Evolutionary conservation across 1,140 invertebrate genomes (phyloP).

Genomic region (Euura saliciscinereae): DNA sequence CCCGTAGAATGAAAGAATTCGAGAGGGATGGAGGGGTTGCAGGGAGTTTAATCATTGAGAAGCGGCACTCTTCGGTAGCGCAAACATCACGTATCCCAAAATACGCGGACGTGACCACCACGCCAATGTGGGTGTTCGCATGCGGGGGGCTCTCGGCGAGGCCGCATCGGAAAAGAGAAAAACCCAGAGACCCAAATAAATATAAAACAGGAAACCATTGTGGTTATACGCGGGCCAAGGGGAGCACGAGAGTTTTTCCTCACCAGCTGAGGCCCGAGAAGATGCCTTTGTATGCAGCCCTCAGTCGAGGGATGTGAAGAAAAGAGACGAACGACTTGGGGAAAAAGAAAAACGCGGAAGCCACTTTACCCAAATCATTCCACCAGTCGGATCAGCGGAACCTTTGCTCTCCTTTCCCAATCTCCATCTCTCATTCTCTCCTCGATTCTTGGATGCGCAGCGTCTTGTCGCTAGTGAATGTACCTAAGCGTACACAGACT

Average conservation of each 20-base stretch:
- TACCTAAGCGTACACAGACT: neutral
- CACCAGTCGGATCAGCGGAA: conserved; percentile 1
- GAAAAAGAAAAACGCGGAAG: conserved; percentile 9
- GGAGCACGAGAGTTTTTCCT: neutral
- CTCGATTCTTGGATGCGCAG: neutral
- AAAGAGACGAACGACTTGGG: conserved; percentile 13
- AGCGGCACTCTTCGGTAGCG: conserved; percentile 23
- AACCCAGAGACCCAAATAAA: conserved; percentile 17
- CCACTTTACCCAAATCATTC: conserved; percentile 16
- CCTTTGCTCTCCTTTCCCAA: neutral
- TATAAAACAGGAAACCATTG: conserved; percentile 21
- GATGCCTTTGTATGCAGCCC: conserved; percentile 1
- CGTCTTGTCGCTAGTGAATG: neutral
- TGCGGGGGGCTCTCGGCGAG: neutral
- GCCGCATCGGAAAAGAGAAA: conserved; percentile 14
- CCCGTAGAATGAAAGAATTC: too few species aligned
- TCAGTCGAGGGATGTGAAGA: conserved; percentile 17
- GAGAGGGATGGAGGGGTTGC: conserved; percentile 15
- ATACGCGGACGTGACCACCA: conserved; percentile 45
- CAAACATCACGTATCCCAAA: conserved; percentile 46
- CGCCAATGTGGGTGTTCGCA: conserved; percentile 31
- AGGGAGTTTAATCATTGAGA: conserved; percentile 41
- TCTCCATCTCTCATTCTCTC: neutral
- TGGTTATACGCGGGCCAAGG: conserved; percentile 1
- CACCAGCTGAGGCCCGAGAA: conserved; percentile 16